Evolutionary conservation across 2,113 vertebrate genomes (phyloP).

Genomic region (Anseranas semipalmata): DNA sequence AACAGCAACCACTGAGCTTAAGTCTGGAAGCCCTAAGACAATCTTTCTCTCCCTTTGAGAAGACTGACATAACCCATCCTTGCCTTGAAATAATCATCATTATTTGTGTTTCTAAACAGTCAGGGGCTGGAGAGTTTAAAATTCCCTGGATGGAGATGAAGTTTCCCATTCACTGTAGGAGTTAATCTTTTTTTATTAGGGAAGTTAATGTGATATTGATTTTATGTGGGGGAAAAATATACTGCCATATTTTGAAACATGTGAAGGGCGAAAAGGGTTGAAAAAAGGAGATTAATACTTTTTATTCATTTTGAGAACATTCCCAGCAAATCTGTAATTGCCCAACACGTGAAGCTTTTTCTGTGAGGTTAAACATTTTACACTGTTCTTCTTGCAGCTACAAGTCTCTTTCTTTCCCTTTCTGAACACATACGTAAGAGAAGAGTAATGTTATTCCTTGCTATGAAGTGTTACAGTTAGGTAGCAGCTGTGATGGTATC

Average conservation of each 20-base stretch:
- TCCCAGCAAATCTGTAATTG: not conserved
- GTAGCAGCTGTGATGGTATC: conserved; percentile 65
- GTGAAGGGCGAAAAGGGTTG: not conserved
- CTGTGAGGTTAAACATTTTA: conserved; percentile 29
- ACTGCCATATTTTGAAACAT: conserved; percentile 10
- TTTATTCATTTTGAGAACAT: conserved; percentile 20
- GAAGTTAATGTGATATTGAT: conserved; percentile 57
- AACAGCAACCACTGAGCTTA: not conserved
- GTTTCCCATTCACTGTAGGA: conserved; percentile 29
- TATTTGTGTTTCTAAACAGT: conserved; percentile 54
- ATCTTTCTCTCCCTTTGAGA: conserved; percentile 39
- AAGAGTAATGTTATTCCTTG: conserved; percentile 44
- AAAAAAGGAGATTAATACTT: conserved; percentile 2
- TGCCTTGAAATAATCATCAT: conserved; percentile 34
- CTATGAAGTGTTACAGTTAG: conserved; percentile 53
- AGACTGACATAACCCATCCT: not conserved
- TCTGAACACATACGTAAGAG: conserved; percentile 26
- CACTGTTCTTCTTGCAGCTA: not conserved
- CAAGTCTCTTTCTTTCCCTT: not conserved
- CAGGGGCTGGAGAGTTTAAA: not conserved
- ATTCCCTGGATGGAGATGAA: conserved; percentile 35
- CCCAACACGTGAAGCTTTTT: not conserved
- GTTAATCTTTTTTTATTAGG: conserved; percentile 49
- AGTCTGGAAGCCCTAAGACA: not conserved
- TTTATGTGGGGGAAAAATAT: not conserved